Evolutionary conservation across 2,797 vertebrate genomes (phyloP), one percentile per base, ranked within the genome.

Genomic region (Anisognathus igniventris): DNA sequence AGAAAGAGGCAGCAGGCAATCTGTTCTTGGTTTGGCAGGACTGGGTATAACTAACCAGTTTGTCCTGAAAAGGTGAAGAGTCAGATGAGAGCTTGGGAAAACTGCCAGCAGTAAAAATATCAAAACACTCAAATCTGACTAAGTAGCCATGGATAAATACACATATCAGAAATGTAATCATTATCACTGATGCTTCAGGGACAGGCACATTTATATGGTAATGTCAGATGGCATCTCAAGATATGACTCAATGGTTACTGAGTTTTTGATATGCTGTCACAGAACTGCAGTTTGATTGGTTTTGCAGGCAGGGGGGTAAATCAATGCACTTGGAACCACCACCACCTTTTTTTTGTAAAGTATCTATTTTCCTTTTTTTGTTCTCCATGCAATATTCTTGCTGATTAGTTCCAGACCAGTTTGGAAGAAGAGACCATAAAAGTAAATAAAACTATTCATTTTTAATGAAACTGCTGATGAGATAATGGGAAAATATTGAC

Each of bases 11-110:
- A 12, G 53, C 2, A 7, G 62, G 45, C 35, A 56, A 3, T n/a
- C 48, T 82, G 27, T 74, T 40, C 40, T 90, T 71, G 14, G 16
- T 58, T 74, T 77, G 62, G 14, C 58, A 56, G 45, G 27, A 45
- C 28, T 83, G 39, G 15, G 1, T 80, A 1, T 57, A 62, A 39
- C n/a, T 61, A 65, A 58, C 20, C 31, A 60, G 22, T 31, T 77
- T 78, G 35, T 27, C 21, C 12, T 1, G 0, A 50, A 33, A 20
- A 1, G 2, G 17, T 18, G 14, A 33, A 31, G 33, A 48, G 44
- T 44, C 66, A 31, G 33, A 10, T 51, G 39, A 64, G 12, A 75
- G 27, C 31, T 54, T 75, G 33, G 33, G 44, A 51, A 48, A 64
- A 48, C 33, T 40, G 22, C n/a, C 40, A 51, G 14, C 6, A 25